Evolutionary conservation across 2,797 vertebrate species (phyloP).

Genomic region (Anniella stebbinsi): DNA sequence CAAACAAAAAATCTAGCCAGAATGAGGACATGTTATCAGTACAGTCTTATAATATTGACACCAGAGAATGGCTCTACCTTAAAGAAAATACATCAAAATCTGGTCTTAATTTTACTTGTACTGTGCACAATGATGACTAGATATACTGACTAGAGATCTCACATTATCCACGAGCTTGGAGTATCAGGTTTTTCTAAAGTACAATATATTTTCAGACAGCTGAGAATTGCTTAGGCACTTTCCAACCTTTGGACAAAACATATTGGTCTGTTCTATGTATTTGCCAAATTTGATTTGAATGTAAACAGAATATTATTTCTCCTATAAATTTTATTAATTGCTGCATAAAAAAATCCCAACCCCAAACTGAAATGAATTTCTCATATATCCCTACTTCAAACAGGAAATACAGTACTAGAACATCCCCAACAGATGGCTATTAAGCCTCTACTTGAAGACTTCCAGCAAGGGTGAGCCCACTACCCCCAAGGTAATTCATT

Average conservation of each 20-base stretch:
- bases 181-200: conserved; percentile 93
- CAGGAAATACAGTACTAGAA: too few relatives aligned
- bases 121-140: conserved; percentile 95
- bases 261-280: conserved; percentile 94
- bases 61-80: conserved; percentile 90
- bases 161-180: conserved; percentile 88
- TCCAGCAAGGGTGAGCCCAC: too few relatives aligned
- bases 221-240: conserved; percentile 93
- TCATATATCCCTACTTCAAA: too few relatives aligned
- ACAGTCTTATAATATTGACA: conserved; percentile 90
- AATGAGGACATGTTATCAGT: conserved; percentile 90
- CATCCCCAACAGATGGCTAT: too few relatives aligned
- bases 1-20: conserved; percentile 80
- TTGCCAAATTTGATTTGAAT: conserved; percentile 82
- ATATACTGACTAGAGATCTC: conserved; percentile 95
- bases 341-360: too few relatives aligned
- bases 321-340: conserved; percentile 15
- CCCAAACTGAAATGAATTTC: too few relatives aligned
- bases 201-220: conserved; percentile 90
- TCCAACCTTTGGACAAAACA: conserved; percentile 91
- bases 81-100: conserved; percentile 94
- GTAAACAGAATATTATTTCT: conserved; percentile 46
- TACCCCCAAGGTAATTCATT: too few relatives aligned
- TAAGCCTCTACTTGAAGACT: too few relatives aligned
- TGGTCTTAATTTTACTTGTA: conserved; percentile 93